These are phyloP conservation scores for Hucho hucho DNA, from an alignment of 2,113 vertebrate genomes.

Conservation along the genomic window DNA sequence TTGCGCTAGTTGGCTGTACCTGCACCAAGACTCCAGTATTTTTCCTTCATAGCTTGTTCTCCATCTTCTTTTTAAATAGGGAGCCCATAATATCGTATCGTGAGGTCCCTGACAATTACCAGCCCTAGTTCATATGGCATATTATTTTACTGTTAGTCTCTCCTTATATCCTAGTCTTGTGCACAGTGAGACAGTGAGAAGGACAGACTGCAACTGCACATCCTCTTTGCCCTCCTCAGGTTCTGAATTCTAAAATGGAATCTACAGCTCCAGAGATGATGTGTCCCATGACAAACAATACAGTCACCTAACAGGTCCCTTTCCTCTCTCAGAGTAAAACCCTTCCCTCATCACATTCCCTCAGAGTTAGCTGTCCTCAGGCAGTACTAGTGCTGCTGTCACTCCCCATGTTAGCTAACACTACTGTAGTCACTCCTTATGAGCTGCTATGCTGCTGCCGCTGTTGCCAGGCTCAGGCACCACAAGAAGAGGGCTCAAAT, in stretches of 20 bases:
- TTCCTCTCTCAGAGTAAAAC: conserved; percentile 49
- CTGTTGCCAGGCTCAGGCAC: conserved; percentile 22
- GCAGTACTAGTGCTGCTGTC: conserved; percentile 45
- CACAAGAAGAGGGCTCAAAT: no score
- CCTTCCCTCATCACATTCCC: conserved; percentile 43
- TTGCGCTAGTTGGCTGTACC: no score
- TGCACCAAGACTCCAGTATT: no score
- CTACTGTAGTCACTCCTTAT: conserved; percentile 25
- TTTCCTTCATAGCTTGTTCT: no score
- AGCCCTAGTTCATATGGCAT: no score
- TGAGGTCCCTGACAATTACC: no score
- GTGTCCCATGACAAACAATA: conserved; percentile 24
- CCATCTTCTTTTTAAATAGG: no score
- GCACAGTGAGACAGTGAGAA: neutral
- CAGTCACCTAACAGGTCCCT: neutral
- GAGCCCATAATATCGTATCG: no score
- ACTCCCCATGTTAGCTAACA: conserved; percentile 23
- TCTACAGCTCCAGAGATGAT: conserved; percentile 21
- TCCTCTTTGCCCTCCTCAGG: neutral
- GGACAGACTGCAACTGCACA: neutral
- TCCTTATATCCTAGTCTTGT: no score
- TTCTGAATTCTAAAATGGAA: neutral
- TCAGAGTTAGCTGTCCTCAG: conserved; percentile 40
- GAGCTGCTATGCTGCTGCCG: conserved; percentile 19
- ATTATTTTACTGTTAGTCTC: no score